phyloP scores from a whole-genome alignment of 1,140 invertebrate genomes.

The Tetramorium alpestre region DNA sequence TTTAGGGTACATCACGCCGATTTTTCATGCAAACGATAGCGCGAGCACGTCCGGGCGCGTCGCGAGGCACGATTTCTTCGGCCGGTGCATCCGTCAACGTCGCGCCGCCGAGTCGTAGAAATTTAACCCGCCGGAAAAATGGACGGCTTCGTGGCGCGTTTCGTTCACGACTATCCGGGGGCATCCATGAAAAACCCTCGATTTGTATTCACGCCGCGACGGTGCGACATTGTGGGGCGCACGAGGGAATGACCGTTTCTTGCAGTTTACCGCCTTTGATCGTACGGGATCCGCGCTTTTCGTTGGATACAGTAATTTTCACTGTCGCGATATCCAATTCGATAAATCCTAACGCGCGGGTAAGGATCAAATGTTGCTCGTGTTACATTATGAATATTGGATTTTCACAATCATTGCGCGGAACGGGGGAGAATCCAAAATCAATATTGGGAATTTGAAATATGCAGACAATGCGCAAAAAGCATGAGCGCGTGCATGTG shows the following conservation, averaged over 20 bases:
- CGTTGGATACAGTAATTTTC: slow-evolving; percentile 25
- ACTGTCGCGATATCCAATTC: neutral
- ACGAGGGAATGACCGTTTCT: slow-evolving; percentile 74
- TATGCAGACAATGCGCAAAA: slow-evolving; percentile 7
- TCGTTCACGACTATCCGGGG: slow-evolving; percentile 54
- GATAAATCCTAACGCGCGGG: neutral
- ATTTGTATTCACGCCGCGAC: slow-evolving; percentile 81
- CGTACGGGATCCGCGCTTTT: neutral
- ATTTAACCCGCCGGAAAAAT: slow-evolving; percentile 81
- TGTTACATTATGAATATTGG: neutral
- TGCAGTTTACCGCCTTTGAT: slow-evolving; percentile 26
- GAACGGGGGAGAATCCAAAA: slow-evolving; percentile 31
- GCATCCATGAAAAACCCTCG: slow-evolving; percentile 76
- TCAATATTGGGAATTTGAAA: slow-evolving; percentile 34
- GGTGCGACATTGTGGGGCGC: slow-evolving; percentile 74
- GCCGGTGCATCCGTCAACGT: slow-evolving; percentile 84
- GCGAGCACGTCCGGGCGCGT: slow-evolving; percentile 58
- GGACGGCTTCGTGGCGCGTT: slow-evolving; percentile 70
- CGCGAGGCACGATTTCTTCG: slow-evolving; percentile 80
- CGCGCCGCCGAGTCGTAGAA: slow-evolving; percentile 80
- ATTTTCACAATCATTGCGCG: neutral
- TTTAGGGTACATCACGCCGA: slow-evolving; percentile 64
- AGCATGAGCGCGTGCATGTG: neutral
- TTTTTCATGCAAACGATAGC: slow-evolving; percentile 78
- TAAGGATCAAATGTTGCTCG: neutral